Evolutionary conservation across 2,888 invertebrate genomes (phyloP).

Genomic region (Ectobius pallidus): DNA sequence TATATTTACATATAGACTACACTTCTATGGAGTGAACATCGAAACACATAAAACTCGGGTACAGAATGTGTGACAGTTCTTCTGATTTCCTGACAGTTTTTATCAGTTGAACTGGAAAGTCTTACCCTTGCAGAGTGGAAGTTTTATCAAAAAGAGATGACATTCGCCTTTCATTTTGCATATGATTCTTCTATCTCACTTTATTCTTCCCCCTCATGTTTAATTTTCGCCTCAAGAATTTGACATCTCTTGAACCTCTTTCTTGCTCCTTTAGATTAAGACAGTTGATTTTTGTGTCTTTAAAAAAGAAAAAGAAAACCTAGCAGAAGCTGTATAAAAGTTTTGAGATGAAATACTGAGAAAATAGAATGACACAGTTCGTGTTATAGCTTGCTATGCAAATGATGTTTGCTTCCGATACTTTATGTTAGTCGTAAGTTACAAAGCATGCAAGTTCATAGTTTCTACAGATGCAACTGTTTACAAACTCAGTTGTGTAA

Average conservation of each 20-base stretch:
- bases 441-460: no score
- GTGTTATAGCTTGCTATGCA: background rate
- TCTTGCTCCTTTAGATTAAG: conserved; percentile 8
- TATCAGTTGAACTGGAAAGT: conserved; percentile 9
- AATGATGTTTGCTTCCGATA: background rate
- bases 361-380: background rate
- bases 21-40: background rate
- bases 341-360: background rate
- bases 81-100: conserved; percentile 13
- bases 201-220: background rate
- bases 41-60: background rate
- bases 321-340: background rate
- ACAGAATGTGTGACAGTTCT: conserved; percentile 12
- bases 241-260: conserved; percentile 21
- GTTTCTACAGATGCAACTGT: no score
- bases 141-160: background rate
- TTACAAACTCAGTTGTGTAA: no score
- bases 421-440: no score
- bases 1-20: background rate
- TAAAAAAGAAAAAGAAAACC: background rate
- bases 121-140: background rate
- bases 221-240: conserved; percentile 17
- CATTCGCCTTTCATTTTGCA: conserved; percentile 18
- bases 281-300: background rate
- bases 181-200: background rate